Conservation (phyloP, 2,888 invertebrate species). For the Ceratothoa steindachneri region DNA sequence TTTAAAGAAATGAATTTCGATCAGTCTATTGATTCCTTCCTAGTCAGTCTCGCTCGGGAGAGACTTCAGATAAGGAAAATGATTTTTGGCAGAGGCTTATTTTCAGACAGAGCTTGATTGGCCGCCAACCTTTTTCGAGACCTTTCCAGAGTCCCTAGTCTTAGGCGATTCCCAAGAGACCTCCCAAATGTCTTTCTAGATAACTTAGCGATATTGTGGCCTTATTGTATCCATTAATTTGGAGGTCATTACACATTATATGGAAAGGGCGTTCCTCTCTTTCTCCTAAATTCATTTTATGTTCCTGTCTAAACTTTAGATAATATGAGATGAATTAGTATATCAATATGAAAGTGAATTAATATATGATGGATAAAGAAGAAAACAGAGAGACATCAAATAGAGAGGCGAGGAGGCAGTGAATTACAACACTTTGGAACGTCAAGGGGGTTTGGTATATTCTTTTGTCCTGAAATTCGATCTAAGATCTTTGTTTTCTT, state of each 20-base stretch:
- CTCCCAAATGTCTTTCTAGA: slow-evolving; percentile 1
- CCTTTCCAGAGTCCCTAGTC: background rate
- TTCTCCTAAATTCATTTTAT: no score
- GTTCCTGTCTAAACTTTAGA: no score
- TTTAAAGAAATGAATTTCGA: slow-evolving; percentile 4
- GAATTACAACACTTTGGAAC: no score
- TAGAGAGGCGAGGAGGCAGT: no score
- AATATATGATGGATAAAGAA: no score
- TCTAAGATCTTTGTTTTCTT: no score
- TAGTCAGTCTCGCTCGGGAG: background rate
- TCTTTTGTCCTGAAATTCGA: no score
- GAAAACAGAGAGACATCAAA: no score
- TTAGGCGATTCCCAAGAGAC: slow-evolving; percentile 4
- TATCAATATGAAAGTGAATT: no score
- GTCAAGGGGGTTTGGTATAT: no score
- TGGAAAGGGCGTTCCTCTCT: no score
- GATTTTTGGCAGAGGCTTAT: slow-evolving; percentile 7
- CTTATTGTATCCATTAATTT: slow-evolving; percentile 10
- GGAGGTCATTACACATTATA: slow-evolving; percentile 13
- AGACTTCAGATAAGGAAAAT: slow-evolving; percentile 4
- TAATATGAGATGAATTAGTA: no score
- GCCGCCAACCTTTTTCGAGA: background rate
- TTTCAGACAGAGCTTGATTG: background rate
- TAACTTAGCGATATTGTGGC: slow-evolving; percentile 9
- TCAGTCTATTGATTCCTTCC: background rate